Conservation (phyloP, 2,888 invertebrate species). For the Patella caerulea region DNA sequence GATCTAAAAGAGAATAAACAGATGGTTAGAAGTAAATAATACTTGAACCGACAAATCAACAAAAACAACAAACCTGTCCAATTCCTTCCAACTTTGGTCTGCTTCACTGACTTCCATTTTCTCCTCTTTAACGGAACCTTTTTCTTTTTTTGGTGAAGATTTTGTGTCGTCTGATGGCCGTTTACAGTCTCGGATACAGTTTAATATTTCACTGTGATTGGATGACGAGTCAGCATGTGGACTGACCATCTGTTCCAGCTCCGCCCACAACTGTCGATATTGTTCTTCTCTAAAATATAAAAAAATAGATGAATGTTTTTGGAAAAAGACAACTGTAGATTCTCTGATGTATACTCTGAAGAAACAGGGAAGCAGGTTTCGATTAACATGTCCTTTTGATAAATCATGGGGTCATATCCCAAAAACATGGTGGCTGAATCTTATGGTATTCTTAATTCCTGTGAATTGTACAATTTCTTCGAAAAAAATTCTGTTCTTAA, state of each 20-base stretch:
- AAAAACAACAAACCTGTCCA: constrained; percentile 58
- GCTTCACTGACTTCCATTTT: constrained; percentile 44
- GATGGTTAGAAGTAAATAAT: too few species aligned
- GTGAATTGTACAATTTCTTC: too few species aligned
- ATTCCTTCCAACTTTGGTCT: constrained; percentile 64
- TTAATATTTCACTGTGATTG: constrained; percentile 76
- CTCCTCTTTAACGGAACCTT: constrained; percentile 44
- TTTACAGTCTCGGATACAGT: constrained; percentile 81
- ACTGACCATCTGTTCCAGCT: constrained; percentile 87
- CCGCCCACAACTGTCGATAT: constrained; percentile 90
- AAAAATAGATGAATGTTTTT: not conserved
- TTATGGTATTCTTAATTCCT: too few species aligned
- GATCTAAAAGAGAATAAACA: too few species aligned
- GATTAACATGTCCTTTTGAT: too few species aligned
- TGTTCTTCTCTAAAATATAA: constrained; percentile 81
- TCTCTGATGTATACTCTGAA: too few species aligned
- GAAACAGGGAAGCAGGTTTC: too few species aligned
- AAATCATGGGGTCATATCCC: too few species aligned
- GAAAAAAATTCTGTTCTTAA: too few species aligned
- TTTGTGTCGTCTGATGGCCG: constrained; percentile 75
- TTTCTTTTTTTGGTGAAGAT: constrained; percentile 40
- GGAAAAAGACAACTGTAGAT: too few species aligned
- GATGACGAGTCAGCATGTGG: constrained; percentile 82
- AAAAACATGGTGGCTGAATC: too few species aligned
- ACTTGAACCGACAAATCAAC: not conserved